Base-by-base conservation (phyloP, 2,888 invertebrate species). In the Galeopsomyia nigrocyanea region DNA sequence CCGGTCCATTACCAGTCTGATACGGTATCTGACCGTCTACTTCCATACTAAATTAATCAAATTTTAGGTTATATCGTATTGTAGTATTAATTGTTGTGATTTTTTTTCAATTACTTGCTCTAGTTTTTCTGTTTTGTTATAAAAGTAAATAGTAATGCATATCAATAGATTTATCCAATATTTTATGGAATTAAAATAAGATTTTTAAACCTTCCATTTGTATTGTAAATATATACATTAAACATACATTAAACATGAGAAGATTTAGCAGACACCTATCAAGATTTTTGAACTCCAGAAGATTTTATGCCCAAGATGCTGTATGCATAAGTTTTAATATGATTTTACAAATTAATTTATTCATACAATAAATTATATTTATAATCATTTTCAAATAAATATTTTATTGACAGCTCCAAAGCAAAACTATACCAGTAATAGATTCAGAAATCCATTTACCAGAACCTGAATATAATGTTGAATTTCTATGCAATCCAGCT, bases 401-500 rank as follows among this genome's bases (percentile, higher is more conserved):
- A 56, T 51, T 55, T 68, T n/a, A 57, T 19, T 68, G 22, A 3
- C 51, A 74, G 76, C 68, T 76, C 49, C 67, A 78, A 75, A 71
- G 56, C 60, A 79, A 77, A 55, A 22, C 62, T 0, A 26, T 64
- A n/a, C 71, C 75, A 26, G 19, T 39, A 13, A 3, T 56, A 22
- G 60, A 68, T 0, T 61, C 53, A 19, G 78, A 77, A 65, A 21
- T 78, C 31, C 39, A 71, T 55, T 74, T 86, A 26, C 85, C 85
- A 19, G 75, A 81, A 65, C 84, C 88, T 17, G 86, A 91, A 77
- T 88, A 92, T 75, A 90, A 94, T 83, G 82, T 89, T 21, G 87
- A 90, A 16, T 93, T 91, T 84, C 87, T 93, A 72, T 91, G 91
- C 80, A 87, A 93, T 86, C 84, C 87, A 14, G 82, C 84, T 49